Percentiles rank a stretch among this genome's conserved stretches.
Conservation (phyloP, 2,797 vertebrate species). For the Spea hammondii region DNA sequence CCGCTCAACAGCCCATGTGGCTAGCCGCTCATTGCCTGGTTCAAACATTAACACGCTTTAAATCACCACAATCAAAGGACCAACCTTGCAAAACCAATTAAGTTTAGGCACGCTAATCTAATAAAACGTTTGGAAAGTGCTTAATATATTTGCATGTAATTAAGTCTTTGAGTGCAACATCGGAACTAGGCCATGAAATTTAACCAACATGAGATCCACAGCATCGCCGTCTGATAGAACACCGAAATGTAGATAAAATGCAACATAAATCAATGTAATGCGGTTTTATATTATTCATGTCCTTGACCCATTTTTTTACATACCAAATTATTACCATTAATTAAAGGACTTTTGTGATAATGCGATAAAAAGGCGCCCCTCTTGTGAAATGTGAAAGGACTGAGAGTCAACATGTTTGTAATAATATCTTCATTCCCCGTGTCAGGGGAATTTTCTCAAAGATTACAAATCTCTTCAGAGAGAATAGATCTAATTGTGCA, state of each 20-base stretch:
- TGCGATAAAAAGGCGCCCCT: background rate
- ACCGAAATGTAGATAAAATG: background rate
- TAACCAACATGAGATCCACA: conserved; percentile 11
- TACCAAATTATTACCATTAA: too few species aligned
- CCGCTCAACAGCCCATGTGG: too few species aligned
- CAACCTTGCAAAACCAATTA: too few species aligned
- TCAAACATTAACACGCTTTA: too few species aligned
- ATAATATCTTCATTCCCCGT: conserved; percentile 15
- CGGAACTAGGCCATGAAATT: background rate
- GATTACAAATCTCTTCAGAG: conserved; percentile 12
- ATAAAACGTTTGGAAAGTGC: too few species aligned
- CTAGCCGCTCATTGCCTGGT: too few species aligned
- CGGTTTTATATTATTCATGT: background rate
- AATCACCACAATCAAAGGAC: too few species aligned
- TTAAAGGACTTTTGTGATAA: background rate
- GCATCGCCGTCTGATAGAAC: background rate
- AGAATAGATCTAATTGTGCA: background rate
- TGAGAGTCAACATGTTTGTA: conserved; percentile 9
- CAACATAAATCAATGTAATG: background rate
- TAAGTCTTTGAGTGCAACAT: background rate
- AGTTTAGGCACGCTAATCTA: too few species aligned
- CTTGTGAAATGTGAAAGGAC: background rate
- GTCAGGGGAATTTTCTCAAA: conserved; percentile 10
- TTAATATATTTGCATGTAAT: too few species aligned
- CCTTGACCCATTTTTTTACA: too few species aligned